These are phyloP conservation scores for Drosophila baimaii DNA, from an alignment of 1,140 invertebrate genomes.

Conservation along the genomic window DNA sequence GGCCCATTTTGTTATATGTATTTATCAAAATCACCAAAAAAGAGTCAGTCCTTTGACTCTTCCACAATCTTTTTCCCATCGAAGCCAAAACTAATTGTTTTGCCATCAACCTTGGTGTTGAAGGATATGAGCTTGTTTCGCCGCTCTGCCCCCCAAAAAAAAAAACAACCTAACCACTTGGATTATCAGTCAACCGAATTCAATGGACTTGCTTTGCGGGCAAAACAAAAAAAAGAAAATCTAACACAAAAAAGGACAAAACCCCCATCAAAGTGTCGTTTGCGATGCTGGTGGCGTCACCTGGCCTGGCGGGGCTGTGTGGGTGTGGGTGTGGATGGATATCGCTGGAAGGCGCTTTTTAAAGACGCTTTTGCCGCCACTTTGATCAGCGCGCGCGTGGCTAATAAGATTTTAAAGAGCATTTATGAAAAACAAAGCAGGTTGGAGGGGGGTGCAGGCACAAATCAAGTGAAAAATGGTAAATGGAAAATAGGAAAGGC, in stretches of 20 bases:
- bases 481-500: slow-evolving; percentile 32
- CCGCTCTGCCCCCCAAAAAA: neutral
- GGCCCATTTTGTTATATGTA: too few relatives aligned
- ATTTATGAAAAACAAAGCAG: slow-evolving; percentile 33
- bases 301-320: slow-evolving; percentile 19
- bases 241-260: slow-evolving; percentile 5
- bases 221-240: slow-evolving; percentile 2
- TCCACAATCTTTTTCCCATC: slow-evolving; percentile 2
- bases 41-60: neutral
- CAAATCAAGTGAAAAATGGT: slow-evolving; percentile 60
- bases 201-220: slow-evolving; percentile 23
- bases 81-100: slow-evolving; percentile 45
- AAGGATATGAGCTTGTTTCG: slow-evolving; percentile 23
- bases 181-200: slow-evolving; percentile 22
- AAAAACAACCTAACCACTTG: slow-evolving; percentile 8
- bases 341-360: slow-evolving; percentile 7
- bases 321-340: slow-evolving; percentile 21
- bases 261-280: slow-evolving; percentile 50
- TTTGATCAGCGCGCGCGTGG: slow-evolving; percentile 59
- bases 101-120: slow-evolving; percentile 9
- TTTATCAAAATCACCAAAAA: neutral
- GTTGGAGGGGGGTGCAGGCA: slow-evolving; percentile 4
- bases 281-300: slow-evolving; percentile 31
- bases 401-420: slow-evolving; percentile 73
- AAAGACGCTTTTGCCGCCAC: slow-evolving; percentile 21